Evolutionary conservation across 2,797 vertebrate species (phyloP), one percentile per base, ranked within the genome.

Genomic region (Mus caroli): DNA sequence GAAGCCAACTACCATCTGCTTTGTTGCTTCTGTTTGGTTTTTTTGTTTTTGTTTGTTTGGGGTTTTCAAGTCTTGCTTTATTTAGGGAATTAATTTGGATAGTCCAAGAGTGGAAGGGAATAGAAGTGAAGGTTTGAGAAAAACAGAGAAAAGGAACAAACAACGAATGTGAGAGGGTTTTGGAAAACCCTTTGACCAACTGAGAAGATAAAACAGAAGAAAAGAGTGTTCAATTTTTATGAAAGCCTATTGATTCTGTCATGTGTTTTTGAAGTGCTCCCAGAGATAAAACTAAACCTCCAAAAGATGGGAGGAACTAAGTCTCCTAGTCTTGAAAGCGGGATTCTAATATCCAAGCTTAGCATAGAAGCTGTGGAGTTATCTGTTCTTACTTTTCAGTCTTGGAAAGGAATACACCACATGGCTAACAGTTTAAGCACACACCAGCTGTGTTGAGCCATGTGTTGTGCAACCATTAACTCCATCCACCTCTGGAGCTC

Each of bases 191-290:
- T 12, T 40, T 26, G 20, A 52, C 26, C n/a, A n/a, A 95, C 22
- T 1, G 28, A 71, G 80, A 90, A 82, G 37, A 85, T 60, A 28
- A 94, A 92, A 88, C 9, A 79, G 71, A 95, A 93, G n/a, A 80
- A 80, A 80, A 80, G 14, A 19, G 31, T 50, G 19, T 80, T 85
- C 31, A 75, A 12, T 69, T 50, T 58, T 34, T 84, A 46, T 22
- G 40, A 84, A 34, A 90, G 28, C 24, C 24, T 15, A 14, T 14
- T 84, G 40, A 50, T 75, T 13, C 34, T 73, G 28, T 10, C n/a
- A 22, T 28, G 34, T 40, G 54, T 26, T 80, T 75, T 78, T 24
- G 73, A 71, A 37, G 69, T 43, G 17, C 71, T 96, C 86, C 4
- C 2, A 43, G n/a, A 0, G 3, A 56, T 60, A 52, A 7, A 62